A percentile compares a stretch with the other conserved stretches of the same genome.
Evolutionary conservation across 1,140 invertebrate species (phyloP).

Genomic region (Laodelphax striatellus): DNA sequence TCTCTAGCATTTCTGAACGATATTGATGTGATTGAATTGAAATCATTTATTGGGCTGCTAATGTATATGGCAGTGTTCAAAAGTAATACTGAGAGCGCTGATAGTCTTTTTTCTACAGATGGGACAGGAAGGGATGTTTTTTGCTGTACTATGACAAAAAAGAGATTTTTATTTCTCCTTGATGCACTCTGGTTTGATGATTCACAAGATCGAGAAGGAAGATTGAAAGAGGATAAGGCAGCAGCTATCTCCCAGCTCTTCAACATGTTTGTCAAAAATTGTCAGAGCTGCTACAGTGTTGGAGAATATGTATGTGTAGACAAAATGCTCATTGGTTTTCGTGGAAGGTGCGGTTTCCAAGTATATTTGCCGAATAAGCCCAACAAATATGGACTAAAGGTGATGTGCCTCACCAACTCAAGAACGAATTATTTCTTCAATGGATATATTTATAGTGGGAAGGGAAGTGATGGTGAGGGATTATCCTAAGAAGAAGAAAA

Average conservation of each 20-base stretch:
- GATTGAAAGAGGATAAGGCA: constrained; percentile 14
- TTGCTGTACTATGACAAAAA: not conserved
- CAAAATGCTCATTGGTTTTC: constrained; percentile 32
- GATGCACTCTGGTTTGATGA: constrained; percentile 5
- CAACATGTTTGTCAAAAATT: constrained; percentile 29
- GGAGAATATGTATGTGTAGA: constrained; percentile 27
- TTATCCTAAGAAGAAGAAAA: constrained; percentile 28
- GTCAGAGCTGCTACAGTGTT: constrained; percentile 24
- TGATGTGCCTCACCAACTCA: not conserved
- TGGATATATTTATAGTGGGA: constrained; percentile 6
- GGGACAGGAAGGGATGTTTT: not conserved
- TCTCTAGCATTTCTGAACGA: not conserved
- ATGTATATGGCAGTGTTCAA: not conserved
- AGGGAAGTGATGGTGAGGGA: constrained; percentile 22
- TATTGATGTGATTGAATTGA: constrained; percentile 3
- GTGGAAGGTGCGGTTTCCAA: constrained; percentile 30
- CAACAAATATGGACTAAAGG: constrained; percentile 29
- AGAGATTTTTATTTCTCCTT: constrained; percentile 5
- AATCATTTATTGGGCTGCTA: not conserved
- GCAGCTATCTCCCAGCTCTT: constrained; percentile 25
- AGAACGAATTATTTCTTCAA: constrained; percentile 7
- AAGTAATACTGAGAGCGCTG: not conserved
- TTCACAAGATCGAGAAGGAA: not conserved
- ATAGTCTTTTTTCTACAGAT: not conserved
- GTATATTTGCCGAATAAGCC: constrained; percentile 36